Evolutionary conservation across 2,888 invertebrate species (phyloP).

Genomic region (Trachelus stipa): DNA sequence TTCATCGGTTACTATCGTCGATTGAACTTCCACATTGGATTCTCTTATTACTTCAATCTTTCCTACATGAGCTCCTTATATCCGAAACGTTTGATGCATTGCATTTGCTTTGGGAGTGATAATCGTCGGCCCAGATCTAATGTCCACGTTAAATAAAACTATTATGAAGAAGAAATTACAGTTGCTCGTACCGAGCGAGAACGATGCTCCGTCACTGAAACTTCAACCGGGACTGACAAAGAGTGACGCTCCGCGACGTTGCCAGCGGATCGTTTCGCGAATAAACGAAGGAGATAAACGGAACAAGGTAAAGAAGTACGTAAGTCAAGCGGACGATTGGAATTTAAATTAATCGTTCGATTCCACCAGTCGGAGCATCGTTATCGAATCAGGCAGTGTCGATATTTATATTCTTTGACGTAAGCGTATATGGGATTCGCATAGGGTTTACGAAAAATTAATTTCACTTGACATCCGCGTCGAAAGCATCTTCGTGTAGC

Average conservation of each 20-base stretch:
- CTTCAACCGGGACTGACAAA: neutral
- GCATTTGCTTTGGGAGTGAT: slow-evolving; percentile 27
- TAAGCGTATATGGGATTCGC: neutral
- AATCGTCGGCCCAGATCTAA: slow-evolving; percentile 42
- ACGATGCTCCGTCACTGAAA: slow-evolving; percentile 13
- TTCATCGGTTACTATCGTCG: neutral
- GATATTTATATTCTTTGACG: neutral
- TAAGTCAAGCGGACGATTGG: neutral
- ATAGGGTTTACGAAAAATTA: neutral
- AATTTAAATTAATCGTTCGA: neutral
- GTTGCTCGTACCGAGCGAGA: slow-evolving; percentile 21
- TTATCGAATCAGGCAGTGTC: neutral
- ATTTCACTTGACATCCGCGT: neutral
- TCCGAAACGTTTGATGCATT: slow-evolving; percentile 33
- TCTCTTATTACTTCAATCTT: neutral
- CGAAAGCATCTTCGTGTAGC: neutral
- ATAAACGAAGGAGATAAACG: neutral
- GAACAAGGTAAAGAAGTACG: neutral
- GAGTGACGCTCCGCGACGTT: too few species aligned
- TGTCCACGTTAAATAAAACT: slow-evolving; percentile 28
- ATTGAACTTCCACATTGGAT: neutral
- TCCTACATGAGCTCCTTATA: neutral
- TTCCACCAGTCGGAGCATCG: neutral
- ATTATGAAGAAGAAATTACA: neutral
- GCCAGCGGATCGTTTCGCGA: too few species aligned